These are phyloP conservation scores for Odontocolon sp. DNA, from an alignment of 2,888 invertebrate species.

Conservation along the genomic window DNA sequence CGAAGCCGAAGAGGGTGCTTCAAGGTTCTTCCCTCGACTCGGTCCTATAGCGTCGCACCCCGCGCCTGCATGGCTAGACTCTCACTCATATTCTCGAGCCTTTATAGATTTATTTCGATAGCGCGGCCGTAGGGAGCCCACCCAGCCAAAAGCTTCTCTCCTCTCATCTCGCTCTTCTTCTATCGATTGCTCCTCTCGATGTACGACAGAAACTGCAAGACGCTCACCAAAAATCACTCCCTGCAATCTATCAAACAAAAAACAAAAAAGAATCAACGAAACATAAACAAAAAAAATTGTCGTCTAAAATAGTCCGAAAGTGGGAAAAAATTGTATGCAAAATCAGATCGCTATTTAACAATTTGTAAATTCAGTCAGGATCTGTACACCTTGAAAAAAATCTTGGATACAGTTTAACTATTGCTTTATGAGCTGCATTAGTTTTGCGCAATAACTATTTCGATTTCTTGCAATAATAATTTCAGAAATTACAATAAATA, in stretches of 20 bases:
- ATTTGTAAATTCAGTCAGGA: background rate
- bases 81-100: constrained; percentile 57
- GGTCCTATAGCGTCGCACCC: constrained; percentile 10
- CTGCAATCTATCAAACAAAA: background rate
- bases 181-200: constrained; percentile 52
- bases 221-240: background rate
- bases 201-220: background rate
- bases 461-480: background rate
- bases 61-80: constrained; percentile 56
- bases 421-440: too few relatives aligned
- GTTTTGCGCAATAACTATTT: background rate
- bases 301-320: background rate
- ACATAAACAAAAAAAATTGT: background rate
- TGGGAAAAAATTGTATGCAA: background rate
- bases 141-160: constrained; percentile 27
- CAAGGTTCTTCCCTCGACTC: constrained; percentile 59
- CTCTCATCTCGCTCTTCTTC: constrained; percentile 25
- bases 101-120: constrained; percentile 66
- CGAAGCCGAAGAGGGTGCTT: constrained; percentile 66
- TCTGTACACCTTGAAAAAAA: background rate
- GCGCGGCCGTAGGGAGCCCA: constrained; percentile 32
- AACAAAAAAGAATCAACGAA: background rate
- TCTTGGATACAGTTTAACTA: background rate
- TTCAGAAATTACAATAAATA: background rate
- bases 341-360: too few relatives aligned